phyloP scores from a whole-genome alignment of 64 coral and sea anemone species.

The Montipora cactus region DNA sequence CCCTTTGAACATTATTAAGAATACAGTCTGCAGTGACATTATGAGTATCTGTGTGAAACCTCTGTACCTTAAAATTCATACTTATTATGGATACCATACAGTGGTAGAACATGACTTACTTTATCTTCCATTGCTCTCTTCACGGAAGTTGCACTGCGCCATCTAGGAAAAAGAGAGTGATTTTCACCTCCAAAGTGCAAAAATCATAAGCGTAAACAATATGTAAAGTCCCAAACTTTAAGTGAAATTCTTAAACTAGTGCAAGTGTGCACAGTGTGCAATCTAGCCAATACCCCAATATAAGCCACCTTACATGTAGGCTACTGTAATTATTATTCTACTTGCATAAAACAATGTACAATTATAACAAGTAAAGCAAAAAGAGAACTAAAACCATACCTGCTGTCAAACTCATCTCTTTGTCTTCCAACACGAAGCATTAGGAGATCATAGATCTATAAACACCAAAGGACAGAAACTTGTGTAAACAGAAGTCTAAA shows the following conservation, averaged over 20 bases:
- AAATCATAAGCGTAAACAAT: no score
- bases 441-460: constrained; percentile 74
- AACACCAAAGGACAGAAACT: neutral
- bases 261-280: no score
- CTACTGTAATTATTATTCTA: no score
- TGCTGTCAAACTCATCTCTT: constrained; percentile 80
- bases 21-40: no score
- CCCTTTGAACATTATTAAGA: no score
- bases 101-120: constrained; percentile 16
- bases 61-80: no score
- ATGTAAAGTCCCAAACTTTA: no score
- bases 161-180: constrained; percentile 20
- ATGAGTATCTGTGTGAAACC: no score
- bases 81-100: neutral
- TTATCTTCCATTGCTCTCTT: constrained; percentile 84
- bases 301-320: no score
- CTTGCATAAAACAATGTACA: no score
- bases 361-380: neutral
- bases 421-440: constrained; percentile 68
- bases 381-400: neutral
- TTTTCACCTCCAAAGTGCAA: neutral
- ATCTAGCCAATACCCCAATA: no score
- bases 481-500: neutral
- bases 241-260: no score
- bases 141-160: constrained; percentile 79